A percentile compares a stretch with the other conserved stretches of the same genome.
phyloP scores from a whole-genome alignment of 2,113 vertebrate genomes.

The chimpanzee (Pan troglodytes) region DNA sequence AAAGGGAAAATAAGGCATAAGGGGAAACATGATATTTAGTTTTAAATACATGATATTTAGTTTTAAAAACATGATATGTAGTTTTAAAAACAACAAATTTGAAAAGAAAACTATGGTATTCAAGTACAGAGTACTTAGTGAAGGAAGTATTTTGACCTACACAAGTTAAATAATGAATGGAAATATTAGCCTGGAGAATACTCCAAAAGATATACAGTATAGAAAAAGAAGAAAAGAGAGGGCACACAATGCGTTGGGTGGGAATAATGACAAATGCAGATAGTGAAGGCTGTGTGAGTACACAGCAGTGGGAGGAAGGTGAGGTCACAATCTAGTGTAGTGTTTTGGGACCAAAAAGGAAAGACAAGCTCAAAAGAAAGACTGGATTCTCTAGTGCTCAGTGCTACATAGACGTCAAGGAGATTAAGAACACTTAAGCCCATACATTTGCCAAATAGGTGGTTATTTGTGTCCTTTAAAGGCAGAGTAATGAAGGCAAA shows the following conservation, averaged over 20 bases:
- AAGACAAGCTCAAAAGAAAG: not conserved
- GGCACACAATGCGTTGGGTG: accelerated
- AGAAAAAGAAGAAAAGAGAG: not conserved
- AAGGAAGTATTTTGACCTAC: not conserved
- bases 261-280: not conserved
- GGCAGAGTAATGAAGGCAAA: not conserved
- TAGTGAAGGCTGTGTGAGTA: accelerated
- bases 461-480: not conserved
- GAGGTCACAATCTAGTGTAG: not conserved
- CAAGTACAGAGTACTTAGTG: not conserved
- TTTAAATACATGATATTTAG: not conserved
- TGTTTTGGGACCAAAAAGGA: not conserved
- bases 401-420: not conserved
- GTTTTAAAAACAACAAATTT: not conserved
- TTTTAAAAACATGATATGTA: not conserved
- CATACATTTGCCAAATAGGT: not conserved
- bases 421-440: not conserved
- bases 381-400: not conserved
- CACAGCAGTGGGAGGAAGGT: not conserved
- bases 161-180: not conserved
- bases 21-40: not conserved
- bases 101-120: not conserved
- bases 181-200: not conserved
- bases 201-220: accelerated
- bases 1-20: not conserved